phyloP scores from a whole-genome alignment of 1,140 invertebrate species.

The Lordiphosa collinella region DNA sequence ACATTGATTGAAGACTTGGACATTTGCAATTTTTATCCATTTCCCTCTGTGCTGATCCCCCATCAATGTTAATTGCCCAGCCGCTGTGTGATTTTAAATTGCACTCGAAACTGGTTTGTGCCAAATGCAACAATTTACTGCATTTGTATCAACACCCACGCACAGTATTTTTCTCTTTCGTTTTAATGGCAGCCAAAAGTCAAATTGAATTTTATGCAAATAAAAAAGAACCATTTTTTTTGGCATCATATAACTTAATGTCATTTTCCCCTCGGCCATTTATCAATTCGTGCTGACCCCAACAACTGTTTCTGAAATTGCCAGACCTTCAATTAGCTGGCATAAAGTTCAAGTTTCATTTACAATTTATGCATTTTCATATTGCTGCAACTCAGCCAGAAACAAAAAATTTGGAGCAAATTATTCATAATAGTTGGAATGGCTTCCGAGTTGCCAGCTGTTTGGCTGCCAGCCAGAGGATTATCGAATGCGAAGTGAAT shows the following conservation, averaged over 20 bases:
- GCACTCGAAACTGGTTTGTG: slow-evolving; percentile 41
- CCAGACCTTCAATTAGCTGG: slow-evolving; percentile 58
- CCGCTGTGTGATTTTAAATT: slow-evolving; percentile 43
- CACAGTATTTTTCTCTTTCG: slow-evolving; percentile 33
- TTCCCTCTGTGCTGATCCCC: slow-evolving; percentile 20
- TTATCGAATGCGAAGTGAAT: slow-evolving; percentile 44
- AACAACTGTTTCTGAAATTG: slow-evolving; percentile 38
- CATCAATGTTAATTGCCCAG: slow-evolving; percentile 62
- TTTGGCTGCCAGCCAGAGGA: slow-evolving; percentile 59
- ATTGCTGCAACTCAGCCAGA: slow-evolving; percentile 14
- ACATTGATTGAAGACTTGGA: slow-evolving; percentile 60
- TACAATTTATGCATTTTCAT: slow-evolving; percentile 67
- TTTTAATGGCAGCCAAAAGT: slow-evolving; percentile 55
- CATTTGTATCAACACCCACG: slow-evolving; percentile 53
- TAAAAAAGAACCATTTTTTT: slow-evolving; percentile 6
- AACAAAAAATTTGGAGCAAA: slow-evolving; percentile 16
- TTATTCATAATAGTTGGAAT: slow-evolving; percentile 68
- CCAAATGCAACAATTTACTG: slow-evolving; percentile 38
- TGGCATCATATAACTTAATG: slow-evolving; percentile 22
- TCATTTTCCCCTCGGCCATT: slow-evolving; percentile 17
- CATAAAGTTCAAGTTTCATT: slow-evolving; percentile 67
- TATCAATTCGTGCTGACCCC: slow-evolving; percentile 46
- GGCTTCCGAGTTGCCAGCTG: slow-evolving; percentile 56
- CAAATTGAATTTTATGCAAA: slow-evolving; percentile 55
- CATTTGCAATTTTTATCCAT: slow-evolving; percentile 49